Evolutionary conservation across 2,797 vertebrate genomes (phyloP).

Genomic region (Halcyon smyrnensis): DNA sequence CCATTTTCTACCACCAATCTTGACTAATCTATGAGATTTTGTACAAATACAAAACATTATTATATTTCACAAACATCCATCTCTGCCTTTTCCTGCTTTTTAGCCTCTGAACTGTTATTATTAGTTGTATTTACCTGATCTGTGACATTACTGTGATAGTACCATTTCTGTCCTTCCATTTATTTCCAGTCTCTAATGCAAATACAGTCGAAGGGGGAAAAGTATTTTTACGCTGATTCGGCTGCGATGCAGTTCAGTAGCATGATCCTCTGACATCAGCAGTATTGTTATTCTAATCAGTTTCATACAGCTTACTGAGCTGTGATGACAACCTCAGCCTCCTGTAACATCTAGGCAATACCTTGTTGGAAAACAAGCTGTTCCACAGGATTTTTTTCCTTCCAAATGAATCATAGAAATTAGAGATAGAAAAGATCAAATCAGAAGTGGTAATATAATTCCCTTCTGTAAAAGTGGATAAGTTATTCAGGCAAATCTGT

Average conservation of each 20-base stretch:
- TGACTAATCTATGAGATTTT: background rate
- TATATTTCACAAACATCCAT: background rate
- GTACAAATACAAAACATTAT: background rate
- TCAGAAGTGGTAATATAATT: constrained; percentile 40
- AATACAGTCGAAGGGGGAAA: background rate
- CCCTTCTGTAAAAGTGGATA: constrained; percentile 51
- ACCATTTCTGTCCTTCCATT: background rate
- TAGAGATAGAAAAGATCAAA: constrained; percentile 45
- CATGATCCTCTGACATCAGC: constrained; percentile 37
- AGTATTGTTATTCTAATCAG: constrained; percentile 8
- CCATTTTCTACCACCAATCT: background rate
- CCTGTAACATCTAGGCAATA: constrained; percentile 31
- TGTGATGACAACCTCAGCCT: background rate
- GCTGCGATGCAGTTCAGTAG: background rate
- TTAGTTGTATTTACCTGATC: constrained; percentile 5
- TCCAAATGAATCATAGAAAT: constrained; percentile 35
- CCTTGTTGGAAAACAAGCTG: constrained; percentile 15
- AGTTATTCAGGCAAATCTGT: constrained; percentile 46
- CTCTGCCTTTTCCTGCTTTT: background rate
- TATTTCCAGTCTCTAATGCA: background rate
- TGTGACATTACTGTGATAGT: background rate
- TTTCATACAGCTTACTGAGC: constrained; percentile 25
- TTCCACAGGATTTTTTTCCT: background rate
- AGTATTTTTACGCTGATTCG: background rate
- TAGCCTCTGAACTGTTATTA: background rate